These are phyloP conservation scores for Aleiodes testaceus DNA, from an alignment of 2,888 invertebrate species.

Conservation along the genomic window DNA sequence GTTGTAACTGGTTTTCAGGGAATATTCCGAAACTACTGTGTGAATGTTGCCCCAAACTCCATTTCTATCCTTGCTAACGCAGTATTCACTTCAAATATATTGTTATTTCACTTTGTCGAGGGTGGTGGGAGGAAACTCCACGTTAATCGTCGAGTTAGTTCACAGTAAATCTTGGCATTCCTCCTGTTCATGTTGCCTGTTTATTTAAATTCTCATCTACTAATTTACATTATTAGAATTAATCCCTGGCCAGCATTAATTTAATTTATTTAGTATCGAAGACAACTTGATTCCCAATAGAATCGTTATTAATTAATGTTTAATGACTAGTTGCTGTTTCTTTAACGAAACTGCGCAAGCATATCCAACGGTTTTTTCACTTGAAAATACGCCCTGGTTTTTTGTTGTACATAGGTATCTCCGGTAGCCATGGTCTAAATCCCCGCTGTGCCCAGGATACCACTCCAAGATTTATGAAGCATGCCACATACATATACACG, in stretches of 20 bases:
- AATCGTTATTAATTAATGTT: too few relatives aligned
- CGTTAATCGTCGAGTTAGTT: slow-evolving; percentile 30
- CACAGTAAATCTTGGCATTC: slow-evolving; percentile 16
- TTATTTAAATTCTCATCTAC: not conserved
- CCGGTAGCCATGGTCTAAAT: slow-evolving; percentile 16
- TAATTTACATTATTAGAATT: not conserved
- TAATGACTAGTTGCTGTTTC: not conserved
- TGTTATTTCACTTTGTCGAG: slow-evolving; percentile 21
- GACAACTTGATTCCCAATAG: too few relatives aligned
- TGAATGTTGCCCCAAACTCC: slow-evolving; percentile 1
- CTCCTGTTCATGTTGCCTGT: not conserved
- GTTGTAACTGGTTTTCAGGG: slow-evolving; percentile 24
- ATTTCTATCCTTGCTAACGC: slow-evolving; percentile 12
- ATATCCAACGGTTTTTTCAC: not conserved
- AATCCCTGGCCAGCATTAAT: not conserved
- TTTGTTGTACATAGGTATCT: slow-evolving; percentile 20
- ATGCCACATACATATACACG: slow-evolving; percentile 23
- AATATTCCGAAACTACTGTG: slow-evolving; percentile 12
- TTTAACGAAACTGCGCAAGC: slow-evolving; percentile 18
- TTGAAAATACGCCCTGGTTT: slow-evolving; percentile 9
- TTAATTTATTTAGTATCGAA: too few relatives aligned
- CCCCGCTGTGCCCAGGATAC: slow-evolving; percentile 29
- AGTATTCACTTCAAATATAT: slow-evolving; percentile 16
- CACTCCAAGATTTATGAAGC: slow-evolving; percentile 45
- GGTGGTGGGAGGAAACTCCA: slow-evolving; percentile 1